Conservation (phyloP, 2,888 invertebrate species). For the Amorpha juglandis region DNA sequence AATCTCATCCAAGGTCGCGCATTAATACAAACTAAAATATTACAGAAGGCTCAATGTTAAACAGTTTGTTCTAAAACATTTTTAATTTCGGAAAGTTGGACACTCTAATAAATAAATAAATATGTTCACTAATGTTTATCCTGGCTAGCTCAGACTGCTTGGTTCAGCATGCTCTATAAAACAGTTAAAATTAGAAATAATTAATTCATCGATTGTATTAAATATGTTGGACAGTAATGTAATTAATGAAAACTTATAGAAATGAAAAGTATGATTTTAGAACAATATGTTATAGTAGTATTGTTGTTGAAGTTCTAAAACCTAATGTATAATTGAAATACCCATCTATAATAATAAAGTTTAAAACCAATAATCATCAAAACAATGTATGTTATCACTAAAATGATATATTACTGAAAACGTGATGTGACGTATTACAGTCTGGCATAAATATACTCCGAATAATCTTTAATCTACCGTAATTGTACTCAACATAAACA, state of each 20-base stretch:
- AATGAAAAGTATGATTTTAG: background rate
- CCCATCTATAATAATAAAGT: conserved; percentile 9
- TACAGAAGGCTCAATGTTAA: conserved; percentile 10
- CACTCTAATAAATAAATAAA: background rate
- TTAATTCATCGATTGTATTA: no score
- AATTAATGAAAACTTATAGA: no score
- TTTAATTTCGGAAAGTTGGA: background rate
- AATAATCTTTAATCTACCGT: conserved; percentile 15
- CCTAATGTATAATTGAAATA: conserved; percentile 5
- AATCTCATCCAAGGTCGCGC: conserved; percentile 18
- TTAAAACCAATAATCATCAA: conserved; percentile 5
- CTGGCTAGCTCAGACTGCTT: no score
- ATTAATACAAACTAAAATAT: background rate
- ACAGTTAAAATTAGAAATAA: no score
- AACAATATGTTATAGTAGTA: background rate
- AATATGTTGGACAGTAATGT: no score
- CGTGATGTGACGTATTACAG: conserved; percentile 16
- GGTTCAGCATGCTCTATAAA: no score
- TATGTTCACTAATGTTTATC: no score
- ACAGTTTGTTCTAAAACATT: no score
- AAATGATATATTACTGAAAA: conserved; percentile 1
- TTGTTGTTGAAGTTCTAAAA: background rate
- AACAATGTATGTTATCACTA: background rate
- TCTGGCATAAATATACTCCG: conserved; percentile 1
- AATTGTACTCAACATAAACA: conserved; percentile 5